Evolutionary conservation across 1,140 invertebrate species (phyloP).

Genomic region (Magallana gigas): DNA sequence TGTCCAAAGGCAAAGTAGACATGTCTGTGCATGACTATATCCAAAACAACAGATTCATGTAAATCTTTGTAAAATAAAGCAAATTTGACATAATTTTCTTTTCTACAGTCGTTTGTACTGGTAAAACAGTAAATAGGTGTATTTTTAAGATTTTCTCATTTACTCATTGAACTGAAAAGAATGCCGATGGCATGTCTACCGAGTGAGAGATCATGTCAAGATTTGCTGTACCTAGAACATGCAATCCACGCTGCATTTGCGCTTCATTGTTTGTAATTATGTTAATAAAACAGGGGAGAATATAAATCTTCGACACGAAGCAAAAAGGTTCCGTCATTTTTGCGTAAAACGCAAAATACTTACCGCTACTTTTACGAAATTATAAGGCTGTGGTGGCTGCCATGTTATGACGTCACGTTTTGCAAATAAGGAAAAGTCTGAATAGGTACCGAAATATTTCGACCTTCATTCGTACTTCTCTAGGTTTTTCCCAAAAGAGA

Average conservation of each 20-base stretch:
- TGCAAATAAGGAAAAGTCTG: constrained; percentile 16
- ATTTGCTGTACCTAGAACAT: background rate
- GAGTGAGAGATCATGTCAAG: too few relatives aligned
- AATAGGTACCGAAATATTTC: constrained; percentile 17
- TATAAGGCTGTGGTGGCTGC: constrained; percentile 61
- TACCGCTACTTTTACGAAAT: constrained; percentile 13
- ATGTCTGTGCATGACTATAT: constrained; percentile 13
- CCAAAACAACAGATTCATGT: too few relatives aligned
- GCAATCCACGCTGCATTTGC: background rate
- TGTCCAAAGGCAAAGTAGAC: background rate
- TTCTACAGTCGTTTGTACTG: too few relatives aligned
- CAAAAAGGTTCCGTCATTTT: background rate
- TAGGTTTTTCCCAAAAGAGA: background rate
- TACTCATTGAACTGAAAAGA: too few relatives aligned
- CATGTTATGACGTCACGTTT: constrained; percentile 61
- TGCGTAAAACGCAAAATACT: constrained; percentile 1
- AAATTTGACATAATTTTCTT: too few relatives aligned
- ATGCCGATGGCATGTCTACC: too few relatives aligned
- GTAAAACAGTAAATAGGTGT: too few relatives aligned
- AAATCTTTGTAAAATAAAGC: too few relatives aligned
- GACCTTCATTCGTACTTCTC: background rate
- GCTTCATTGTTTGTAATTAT: background rate
- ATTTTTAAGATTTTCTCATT: too few relatives aligned
- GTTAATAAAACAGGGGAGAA: background rate
- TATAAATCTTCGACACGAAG: background rate